These are phyloP conservation scores for Luehdorfia chinensis DNA, from an alignment of 1,140 invertebrate species.

Conservation along the genomic window DNA sequence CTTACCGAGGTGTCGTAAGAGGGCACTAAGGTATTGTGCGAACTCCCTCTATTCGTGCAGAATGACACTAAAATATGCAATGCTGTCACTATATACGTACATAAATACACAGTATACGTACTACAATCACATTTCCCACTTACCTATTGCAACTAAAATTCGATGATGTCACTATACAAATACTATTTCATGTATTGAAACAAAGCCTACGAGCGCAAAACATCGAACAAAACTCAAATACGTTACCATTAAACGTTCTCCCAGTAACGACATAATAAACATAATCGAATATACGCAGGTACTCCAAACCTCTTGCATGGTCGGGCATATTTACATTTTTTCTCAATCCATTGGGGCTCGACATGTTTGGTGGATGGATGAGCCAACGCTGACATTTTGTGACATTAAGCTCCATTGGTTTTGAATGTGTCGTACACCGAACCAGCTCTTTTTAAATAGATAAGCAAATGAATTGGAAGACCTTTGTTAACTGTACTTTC, in stretches of 20 bases:
- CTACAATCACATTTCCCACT: too few relatives aligned
- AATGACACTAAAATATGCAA: too few relatives aligned
- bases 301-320: constrained; percentile 41
- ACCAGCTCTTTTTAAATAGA: constrained; percentile 69
- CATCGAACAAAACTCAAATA: constrained; percentile 3
- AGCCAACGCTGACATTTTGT: constrained; percentile 57
- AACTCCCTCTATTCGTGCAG: too few relatives aligned
- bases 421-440: constrained; percentile 59
- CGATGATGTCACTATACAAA: too few relatives aligned
- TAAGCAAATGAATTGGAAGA: constrained; percentile 74
- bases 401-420: constrained; percentile 70
- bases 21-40: too few relatives aligned
- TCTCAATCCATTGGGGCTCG: constrained; percentile 39
- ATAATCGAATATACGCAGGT: constrained; percentile 23
- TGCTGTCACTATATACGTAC: too few relatives aligned
- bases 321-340: constrained; percentile 55
- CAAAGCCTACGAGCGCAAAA: constrained; percentile 1
- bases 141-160: too few relatives aligned
- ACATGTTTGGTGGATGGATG: constrained; percentile 51
- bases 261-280: constrained; percentile 15
- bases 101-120: too few relatives aligned
- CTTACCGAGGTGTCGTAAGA: too few relatives aligned
- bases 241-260: constrained; percentile 7
- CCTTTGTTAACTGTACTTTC: constrained; percentile 40
- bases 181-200: too few relatives aligned